phyloP scores from a whole-genome alignment of 2,797 vertebrate species.

The Nyctibius grandis region DNA sequence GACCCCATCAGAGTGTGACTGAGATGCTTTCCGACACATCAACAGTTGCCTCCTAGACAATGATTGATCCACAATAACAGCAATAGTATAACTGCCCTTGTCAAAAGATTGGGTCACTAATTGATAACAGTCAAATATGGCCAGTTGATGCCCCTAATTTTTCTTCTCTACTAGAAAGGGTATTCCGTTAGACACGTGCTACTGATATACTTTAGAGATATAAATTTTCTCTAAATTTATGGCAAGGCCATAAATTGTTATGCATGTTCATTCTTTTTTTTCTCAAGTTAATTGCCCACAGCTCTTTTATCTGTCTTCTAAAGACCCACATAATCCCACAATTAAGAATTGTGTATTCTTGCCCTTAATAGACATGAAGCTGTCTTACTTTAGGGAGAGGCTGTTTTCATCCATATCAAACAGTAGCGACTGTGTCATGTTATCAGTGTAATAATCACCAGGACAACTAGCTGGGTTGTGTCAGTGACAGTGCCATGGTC shows the following conservation, averaged over 20 bases:
- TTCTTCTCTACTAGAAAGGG: neutral
- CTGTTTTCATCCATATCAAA: neutral
- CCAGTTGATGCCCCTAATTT: neutral
- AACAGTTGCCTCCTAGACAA: neutral
- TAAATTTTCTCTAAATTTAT: neutral
- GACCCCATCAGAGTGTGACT: neutral
- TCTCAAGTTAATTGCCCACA: neutral
- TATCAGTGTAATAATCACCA: neutral
- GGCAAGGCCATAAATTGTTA: neutral
- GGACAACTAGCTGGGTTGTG: neutral
- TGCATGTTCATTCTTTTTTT: neutral
- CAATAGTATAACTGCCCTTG: neutral
- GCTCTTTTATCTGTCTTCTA: neutral
- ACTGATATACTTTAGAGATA: neutral
- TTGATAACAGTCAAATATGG: neutral
- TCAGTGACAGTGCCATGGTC: neutral
- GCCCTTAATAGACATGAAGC: neutral
- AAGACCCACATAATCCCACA: neutral
- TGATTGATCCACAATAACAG: neutral
- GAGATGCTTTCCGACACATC: neutral
- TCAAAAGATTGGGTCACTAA: neutral
- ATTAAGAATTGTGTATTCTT: neutral
- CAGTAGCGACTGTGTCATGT: accelerated
- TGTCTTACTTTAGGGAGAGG: neutral
- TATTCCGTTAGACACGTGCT: neutral